Percentiles rank a stretch among this genome's conserved stretches.
Conservation (phyloP, 1,140 invertebrate genomes). For the Hestina assimilis region DNA sequence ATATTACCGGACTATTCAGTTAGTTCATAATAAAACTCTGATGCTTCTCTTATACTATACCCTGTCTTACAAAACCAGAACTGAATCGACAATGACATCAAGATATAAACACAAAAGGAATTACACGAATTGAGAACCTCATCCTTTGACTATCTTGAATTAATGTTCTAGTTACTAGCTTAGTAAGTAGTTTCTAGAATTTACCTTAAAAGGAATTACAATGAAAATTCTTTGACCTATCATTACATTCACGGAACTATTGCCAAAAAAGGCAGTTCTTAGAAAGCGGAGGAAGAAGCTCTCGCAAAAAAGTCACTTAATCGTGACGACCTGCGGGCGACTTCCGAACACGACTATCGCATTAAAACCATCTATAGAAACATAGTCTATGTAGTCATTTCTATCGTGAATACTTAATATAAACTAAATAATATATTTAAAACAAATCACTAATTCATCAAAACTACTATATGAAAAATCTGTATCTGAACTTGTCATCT, state of each 20-base stretch:
- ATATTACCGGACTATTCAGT: no score
- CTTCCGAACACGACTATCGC: constrained; percentile 59
- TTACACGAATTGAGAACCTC: no score
- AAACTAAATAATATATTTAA: no score
- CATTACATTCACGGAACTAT: constrained; percentile 2
- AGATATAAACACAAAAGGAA: no score
- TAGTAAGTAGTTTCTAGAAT: not conserved
- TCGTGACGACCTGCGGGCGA: constrained; percentile 53
- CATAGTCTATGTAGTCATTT: constrained; percentile 22
- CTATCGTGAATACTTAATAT: constrained; percentile 4
- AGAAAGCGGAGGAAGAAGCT: constrained; percentile 41
- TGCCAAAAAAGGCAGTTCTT: constrained; percentile 24
- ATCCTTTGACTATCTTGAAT: no score
- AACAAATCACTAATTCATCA: no score
- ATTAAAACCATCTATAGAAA: constrained; percentile 47
- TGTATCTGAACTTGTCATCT: no score
- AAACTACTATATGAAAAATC: no score
- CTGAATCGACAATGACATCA: no score
- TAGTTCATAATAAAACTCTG: no score
- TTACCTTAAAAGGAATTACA: not conserved
- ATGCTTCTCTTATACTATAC: no score
- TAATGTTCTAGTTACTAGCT: not conserved
- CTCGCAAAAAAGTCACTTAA: constrained; percentile 50
- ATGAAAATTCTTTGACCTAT: constrained; percentile 4
- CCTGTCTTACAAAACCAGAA: no score